These are phyloP conservation scores for Pteropus alecto DNA, from an alignment of 2,113 vertebrate species.

Conservation along the genomic window DNA sequence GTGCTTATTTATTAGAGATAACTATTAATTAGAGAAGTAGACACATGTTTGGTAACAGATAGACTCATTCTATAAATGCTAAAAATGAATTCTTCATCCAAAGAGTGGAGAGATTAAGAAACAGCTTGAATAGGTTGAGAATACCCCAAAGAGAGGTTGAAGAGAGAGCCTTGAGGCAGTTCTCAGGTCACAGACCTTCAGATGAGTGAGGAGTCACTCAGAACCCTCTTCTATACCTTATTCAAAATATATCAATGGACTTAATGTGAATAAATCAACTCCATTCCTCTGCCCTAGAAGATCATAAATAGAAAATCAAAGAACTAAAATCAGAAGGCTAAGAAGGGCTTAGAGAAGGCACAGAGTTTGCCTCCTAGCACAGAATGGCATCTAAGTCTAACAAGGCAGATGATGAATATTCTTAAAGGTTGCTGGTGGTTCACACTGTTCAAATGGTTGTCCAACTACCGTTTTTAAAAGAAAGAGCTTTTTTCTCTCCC, in stretches of 20 bases:
- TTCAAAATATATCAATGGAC: constrained; percentile 65
- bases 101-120: not conserved
- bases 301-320: constrained; percentile 75
- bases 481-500: not conserved
- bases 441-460: constrained; percentile 34
- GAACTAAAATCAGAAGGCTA: constrained; percentile 55
- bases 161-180: constrained; percentile 62
- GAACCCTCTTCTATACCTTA: constrained; percentile 47
- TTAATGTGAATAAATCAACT: constrained; percentile 70
- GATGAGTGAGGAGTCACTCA: not conserved
- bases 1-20: constrained; percentile 24
- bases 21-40: not conserved
- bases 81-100: constrained; percentile 13
- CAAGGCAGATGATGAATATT: constrained; percentile 58
- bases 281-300: constrained; percentile 32
- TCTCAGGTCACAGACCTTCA: constrained; percentile 55
- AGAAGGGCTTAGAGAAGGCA: constrained; percentile 48
- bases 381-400: constrained; percentile 21
- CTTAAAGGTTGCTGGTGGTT: constrained; percentile 37
- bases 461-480: constrained; percentile 11
- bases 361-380: constrained; percentile 62
- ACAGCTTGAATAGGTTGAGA: not conserved
- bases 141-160: constrained; percentile 52
- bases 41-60: not conserved
- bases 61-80: not conserved